A percentile compares a stretch with the other conserved stretches of the same genome.
Evolutionary conservation across 2,797 vertebrate species (phyloP).

Genomic region (Cynodonichthys magdalenae): DNA sequence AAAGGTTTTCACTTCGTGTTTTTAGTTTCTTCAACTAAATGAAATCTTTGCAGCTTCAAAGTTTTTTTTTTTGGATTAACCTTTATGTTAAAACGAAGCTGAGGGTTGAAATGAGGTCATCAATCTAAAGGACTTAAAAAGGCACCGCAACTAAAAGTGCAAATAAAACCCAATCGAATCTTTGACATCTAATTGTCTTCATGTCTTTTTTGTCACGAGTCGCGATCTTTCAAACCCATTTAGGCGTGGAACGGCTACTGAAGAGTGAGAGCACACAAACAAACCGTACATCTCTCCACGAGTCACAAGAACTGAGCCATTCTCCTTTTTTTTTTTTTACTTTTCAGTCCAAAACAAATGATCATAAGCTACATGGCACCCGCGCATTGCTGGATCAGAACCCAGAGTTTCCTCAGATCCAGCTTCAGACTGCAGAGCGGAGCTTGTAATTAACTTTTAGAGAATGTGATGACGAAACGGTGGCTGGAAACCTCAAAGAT

Average conservation of each 20-base stretch:
- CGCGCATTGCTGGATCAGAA: conserved; percentile 37
- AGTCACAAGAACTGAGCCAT: background rate
- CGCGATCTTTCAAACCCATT: conserved; percentile 8
- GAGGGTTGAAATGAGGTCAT: background rate
- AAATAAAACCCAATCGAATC: conserved; percentile 7
- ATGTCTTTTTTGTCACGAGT: conserved; percentile 10
- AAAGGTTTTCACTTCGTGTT: background rate
- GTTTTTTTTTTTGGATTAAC: background rate
- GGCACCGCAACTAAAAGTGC: conserved; percentile 7
- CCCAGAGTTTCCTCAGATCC: conserved; percentile 40
- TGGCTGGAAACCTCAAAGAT: conserved; percentile 65
- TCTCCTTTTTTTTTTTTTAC: conserved; percentile 18
- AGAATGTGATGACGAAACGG: conserved; percentile 69
- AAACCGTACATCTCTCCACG: background rate
- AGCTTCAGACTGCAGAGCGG: conserved; percentile 39
- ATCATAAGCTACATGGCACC: conserved; percentile 35
- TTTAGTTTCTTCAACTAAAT: background rate
- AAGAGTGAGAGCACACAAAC: conserved; percentile 7
- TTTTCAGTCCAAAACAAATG: conserved; percentile 35
- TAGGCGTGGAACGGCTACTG: background rate
- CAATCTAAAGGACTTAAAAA: conserved; percentile 4
- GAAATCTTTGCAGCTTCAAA: background rate
- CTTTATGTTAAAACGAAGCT: background rate
- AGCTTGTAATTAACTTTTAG: conserved; percentile 64
- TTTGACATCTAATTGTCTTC: conserved; percentile 1